Evolutionary conservation across 1,140 invertebrate species (phyloP).

Genomic region (Laupala kohalensis): DNA sequence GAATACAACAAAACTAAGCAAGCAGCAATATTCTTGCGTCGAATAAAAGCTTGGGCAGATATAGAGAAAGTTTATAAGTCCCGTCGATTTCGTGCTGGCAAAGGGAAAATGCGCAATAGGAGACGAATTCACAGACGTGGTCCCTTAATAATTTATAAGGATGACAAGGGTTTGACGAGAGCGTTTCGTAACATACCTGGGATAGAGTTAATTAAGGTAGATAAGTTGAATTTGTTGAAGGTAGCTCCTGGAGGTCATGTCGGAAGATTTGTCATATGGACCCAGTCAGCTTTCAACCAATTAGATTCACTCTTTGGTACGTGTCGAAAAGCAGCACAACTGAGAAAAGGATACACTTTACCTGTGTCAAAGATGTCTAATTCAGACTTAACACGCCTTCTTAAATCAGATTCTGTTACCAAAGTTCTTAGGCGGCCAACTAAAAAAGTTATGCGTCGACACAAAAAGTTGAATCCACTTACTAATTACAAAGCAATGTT

Average conservation of each 20-base stretch:
- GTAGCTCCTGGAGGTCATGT: conserved; percentile 97
- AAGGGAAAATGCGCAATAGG: conserved; percentile 98
- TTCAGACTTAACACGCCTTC: conserved; percentile 79
- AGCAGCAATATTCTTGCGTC: conserved; percentile 81
- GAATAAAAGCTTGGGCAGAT: conserved; percentile 91
- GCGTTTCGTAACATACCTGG: conserved; percentile 99
- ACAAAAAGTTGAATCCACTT: conserved; percentile 87
- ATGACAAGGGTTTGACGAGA: conserved; percentile 84
- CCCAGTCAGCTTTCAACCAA: conserved; percentile 84
- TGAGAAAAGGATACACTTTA: conserved; percentile 90
- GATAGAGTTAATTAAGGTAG: conserved; percentile 84
- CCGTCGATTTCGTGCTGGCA: conserved; percentile 91
- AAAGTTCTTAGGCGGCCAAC: conserved; percentile 75
- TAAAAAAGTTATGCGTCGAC: conserved; percentile 58
- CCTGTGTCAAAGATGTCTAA: conserved; percentile 95
- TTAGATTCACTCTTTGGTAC: conserved; percentile 89
- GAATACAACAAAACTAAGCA: conserved; percentile 95
- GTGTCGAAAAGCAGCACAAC: conserved; percentile 71
- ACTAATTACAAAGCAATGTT: conserved; percentile 78
- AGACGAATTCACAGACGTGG: conserved; percentile 89
- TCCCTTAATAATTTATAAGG: conserved; percentile 87
- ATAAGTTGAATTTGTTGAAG: conserved; percentile 88
- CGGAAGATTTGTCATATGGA: conserved; percentile 97
- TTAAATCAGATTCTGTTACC: conserved; percentile 91
- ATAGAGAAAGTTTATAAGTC: conserved; percentile 97